A percentile compares a stretch with the other conserved stretches of the same genome.
Evolutionary conservation across 2,113 vertebrate genomes (phyloP).

Genomic region (Condylura cristata): DNA sequence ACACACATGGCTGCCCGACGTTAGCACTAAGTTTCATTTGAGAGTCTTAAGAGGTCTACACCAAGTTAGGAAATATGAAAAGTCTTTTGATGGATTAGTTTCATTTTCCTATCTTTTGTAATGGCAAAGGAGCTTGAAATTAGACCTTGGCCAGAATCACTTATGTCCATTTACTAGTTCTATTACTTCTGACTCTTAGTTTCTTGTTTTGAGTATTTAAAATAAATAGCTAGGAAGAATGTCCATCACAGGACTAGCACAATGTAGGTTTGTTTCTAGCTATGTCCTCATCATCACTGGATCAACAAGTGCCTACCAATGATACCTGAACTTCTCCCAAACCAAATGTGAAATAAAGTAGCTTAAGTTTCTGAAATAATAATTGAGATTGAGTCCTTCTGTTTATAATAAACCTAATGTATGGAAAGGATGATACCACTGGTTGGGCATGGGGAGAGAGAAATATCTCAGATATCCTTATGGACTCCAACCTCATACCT

Average conservation of each 20-base stretch:
- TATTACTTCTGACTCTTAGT: neutral
- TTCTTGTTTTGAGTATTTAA: neutral
- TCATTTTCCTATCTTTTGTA: neutral
- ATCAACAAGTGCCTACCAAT: neutral
- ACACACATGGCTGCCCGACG: neutral
- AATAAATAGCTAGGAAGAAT: neutral
- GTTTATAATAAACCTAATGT: neutral
- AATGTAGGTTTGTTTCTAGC: neutral
- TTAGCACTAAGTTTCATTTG: neutral
- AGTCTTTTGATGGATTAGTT: neutral
- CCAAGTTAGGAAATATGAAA: neutral
- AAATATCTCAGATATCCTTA: neutral
- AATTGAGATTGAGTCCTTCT: neutral
- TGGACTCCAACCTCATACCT: neutral
- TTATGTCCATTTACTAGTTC: neutral
- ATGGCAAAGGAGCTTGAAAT: neutral
- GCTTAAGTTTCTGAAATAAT: neutral
- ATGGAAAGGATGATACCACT: neutral
- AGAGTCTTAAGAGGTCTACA: neutral
- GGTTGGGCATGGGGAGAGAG: too few species aligned
- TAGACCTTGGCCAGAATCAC: neutral
- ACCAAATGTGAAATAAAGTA: neutral
- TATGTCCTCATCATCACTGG: neutral
- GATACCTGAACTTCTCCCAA: neutral
- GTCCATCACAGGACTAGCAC: too few species aligned